Evolutionary conservation across 2,888 invertebrate species (phyloP), one percentile per base, ranked within the genome.

Genomic region (Endomychus coccineus): DNA sequence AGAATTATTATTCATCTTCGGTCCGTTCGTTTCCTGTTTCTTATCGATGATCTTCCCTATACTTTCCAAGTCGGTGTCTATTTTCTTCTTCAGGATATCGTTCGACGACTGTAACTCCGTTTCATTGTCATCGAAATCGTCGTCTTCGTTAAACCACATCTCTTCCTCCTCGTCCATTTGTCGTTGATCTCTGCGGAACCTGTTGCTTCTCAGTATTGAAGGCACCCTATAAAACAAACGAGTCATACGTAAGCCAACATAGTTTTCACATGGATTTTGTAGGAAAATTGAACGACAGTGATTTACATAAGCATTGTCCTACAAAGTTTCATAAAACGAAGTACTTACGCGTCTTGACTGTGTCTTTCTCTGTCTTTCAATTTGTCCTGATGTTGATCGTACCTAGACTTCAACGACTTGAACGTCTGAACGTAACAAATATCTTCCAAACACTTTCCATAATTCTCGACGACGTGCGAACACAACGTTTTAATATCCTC

Each of bases 391-490:
- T 90, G 85, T 64, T 92, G 91, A 63, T 92, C 91, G 58, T 91
- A 92, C 47, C 87, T 78, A 51, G 78, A 67, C 70, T 89, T 90
- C 51, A 97, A 74, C 49, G 87, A 83, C 69, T 91, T 90, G 69
- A 99, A 99, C 19, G 97, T 97, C 71, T 94, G 92, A 58, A 98
- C 97, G 71, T 99, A 99, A 65, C 89, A 87, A 56, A 97, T 85
- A 60, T 87, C 83, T 64, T 95, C 92, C 60, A 99, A 73, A 55
- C 87, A 83, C 69, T 91, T 90, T 54, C 90, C 89, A 68, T 92
- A 97, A 67, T 87, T 91, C 69, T 97, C 96, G 51, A 96, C 90
- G 49, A 97, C 86, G 68, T 98, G 91, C 41, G 86, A 82, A 71
- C 86, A 89, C 52, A 91, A 71, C 24, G 84, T 82, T 68, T 89